These are phyloP conservation scores for Hyla sarda DNA, from an alignment of 2,113 vertebrate genomes.

Conservation along the genomic window DNA sequence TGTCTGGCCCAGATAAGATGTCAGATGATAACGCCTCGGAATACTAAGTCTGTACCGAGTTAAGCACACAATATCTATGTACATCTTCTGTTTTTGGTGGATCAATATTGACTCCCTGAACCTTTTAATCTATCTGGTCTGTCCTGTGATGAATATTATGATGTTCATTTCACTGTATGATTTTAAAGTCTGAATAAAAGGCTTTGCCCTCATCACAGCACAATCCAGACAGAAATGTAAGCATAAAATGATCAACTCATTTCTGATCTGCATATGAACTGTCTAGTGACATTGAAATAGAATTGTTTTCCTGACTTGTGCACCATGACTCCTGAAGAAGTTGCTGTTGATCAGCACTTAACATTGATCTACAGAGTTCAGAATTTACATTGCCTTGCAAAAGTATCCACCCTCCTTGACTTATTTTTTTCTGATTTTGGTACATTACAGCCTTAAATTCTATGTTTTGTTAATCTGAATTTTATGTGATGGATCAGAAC, in stretches of 20 bases:
- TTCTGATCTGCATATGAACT: slow-evolving; percentile 14
- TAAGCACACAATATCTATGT: not conserved
- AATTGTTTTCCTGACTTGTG: slow-evolving; percentile 24
- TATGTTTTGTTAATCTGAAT: too few relatives aligned
- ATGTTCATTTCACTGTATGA: not conserved
- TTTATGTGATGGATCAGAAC: too few relatives aligned
- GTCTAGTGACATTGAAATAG: not conserved
- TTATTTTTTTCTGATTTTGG: too few relatives aligned
- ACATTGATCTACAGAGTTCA: not conserved
- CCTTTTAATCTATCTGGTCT: not conserved
- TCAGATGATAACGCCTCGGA: too few relatives aligned
- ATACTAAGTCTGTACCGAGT: too few relatives aligned
- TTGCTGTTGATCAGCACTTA: slow-evolving; percentile 1
- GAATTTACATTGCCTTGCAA: too few relatives aligned
- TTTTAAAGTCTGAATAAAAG: not conserved
- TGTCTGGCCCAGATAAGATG: too few relatives aligned
- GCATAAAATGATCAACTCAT: not conserved
- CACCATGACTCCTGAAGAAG: not conserved
- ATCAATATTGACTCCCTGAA: not conserved
- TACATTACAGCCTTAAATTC: too few relatives aligned
- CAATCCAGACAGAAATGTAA: not conserved
- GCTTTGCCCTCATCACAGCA: not conserved
- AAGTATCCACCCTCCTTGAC: too few relatives aligned
- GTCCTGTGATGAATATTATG: not conserved
- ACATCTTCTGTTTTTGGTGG: not conserved